Percentiles rank a stretch among this genome's conserved stretches.
phyloP scores from a whole-genome alignment of 2,113 vertebrate genomes.

The Corvus moneduloides region DNA sequence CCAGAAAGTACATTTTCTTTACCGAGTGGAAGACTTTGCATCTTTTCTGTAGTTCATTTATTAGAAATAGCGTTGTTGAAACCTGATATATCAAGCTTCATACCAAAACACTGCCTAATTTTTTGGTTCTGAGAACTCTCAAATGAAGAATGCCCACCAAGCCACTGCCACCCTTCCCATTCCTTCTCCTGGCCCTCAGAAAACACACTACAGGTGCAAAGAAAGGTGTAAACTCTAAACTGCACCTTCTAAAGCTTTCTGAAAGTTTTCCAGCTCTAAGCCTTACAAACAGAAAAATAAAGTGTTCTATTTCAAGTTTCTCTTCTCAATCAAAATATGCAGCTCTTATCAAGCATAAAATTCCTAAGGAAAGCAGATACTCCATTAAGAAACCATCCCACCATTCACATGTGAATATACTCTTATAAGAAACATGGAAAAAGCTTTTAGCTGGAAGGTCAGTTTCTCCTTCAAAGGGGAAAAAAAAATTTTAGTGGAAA shows the following conservation, averaged over 20 bases:
- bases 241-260: background rate
- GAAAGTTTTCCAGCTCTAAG: background rate
- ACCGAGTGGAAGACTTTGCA: background rate
- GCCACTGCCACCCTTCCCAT: background rate
- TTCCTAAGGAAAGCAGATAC: background rate
- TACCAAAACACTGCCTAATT: background rate
- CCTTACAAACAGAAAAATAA: background rate
- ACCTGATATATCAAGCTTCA: background rate
- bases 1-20: background rate
- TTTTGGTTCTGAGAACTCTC: background rate
- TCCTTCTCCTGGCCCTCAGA: background rate
- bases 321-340: background rate
- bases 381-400: background rate
- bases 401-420: background rate
- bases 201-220: background rate
- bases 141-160: background rate
- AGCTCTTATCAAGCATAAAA: background rate
- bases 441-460: background rate
- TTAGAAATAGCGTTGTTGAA: background rate
- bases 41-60: background rate
- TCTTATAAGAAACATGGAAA: background rate
- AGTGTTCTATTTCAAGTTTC: background rate
- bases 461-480: background rate
- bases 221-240: background rate
- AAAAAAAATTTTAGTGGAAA: background rate